These are phyloP conservation scores for Atherinomorus stipes DNA, from an alignment of 2,113 vertebrate genomes.

Conservation along the genomic window DNA sequence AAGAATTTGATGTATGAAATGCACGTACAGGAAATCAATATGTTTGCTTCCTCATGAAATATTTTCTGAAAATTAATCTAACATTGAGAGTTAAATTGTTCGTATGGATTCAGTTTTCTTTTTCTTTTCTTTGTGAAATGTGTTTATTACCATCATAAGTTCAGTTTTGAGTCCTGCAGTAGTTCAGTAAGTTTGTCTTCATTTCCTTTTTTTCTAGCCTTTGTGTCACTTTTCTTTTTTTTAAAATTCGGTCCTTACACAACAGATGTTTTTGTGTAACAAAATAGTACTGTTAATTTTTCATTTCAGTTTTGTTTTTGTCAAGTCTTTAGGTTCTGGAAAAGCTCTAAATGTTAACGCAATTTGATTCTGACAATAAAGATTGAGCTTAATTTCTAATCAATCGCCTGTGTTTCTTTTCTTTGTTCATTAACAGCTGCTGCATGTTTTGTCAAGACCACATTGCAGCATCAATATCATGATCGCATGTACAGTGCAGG, in stretches of 20 bases:
- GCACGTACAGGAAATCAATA: constrained; percentile 16
- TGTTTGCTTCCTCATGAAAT: constrained; percentile 11
- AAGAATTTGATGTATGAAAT: constrained; percentile 16
- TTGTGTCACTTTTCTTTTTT: constrained; percentile 9
- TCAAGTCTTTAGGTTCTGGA: constrained; percentile 6
- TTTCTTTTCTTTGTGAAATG: background rate
- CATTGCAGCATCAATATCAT: constrained; percentile 12
- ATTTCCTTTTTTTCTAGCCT: background rate
- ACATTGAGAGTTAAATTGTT: constrained; percentile 24
- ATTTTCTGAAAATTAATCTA: constrained; percentile 29
- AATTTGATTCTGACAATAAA: constrained; percentile 69
- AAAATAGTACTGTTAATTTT: constrained; percentile 3
- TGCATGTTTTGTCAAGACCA: background rate
- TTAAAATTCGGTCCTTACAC: background rate
- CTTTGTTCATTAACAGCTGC: background rate
- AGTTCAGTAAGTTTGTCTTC: background rate
- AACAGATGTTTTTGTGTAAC: constrained; percentile 6
- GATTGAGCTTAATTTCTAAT: constrained; percentile 49
- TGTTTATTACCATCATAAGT: background rate
- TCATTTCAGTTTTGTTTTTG: constrained; percentile 3
- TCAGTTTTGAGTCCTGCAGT: background rate
- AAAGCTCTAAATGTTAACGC: constrained; percentile 19
- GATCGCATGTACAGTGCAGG: constrained; percentile 4
- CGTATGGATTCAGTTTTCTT: constrained; percentile 3
- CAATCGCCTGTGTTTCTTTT: constrained; percentile 5